Evolutionary conservation across 2,888 invertebrate species (phyloP), one percentile per base, ranked within the genome.

Genomic region (Heteromurus nitidus): DNA sequence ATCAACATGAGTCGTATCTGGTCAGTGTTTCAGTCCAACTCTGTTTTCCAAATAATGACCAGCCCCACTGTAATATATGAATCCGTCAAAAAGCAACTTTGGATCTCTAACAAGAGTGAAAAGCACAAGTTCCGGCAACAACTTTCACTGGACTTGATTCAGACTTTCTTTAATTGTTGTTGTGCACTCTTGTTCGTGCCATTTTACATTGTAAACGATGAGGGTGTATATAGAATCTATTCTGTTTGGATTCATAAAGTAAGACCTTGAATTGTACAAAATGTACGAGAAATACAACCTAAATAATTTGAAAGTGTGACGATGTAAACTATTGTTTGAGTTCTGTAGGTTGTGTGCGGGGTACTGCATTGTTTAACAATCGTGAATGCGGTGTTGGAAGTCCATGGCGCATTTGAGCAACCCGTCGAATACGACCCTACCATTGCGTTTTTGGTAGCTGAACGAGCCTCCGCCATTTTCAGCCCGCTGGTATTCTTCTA

Each of bases 151-250:
- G 24, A 55, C 26, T 16, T 55, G 1, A 55, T 55, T n/a, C 55
- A 55, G 26, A 55, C 55, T 3, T 55, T 26, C 13, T 55, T 55
- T 13, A 55, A 55, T 26, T 55, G 55, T 13, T 55, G 55, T 26
- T 55, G 55, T 24, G 13, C 55, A 20, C 11, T 55, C 5, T n/a
- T 55, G 9, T 55, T 55, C 26, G 24, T 24, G 13, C 55, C 55
- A 2, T 55, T 55, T 26, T n/a, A n/a, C 1, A 55, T 55, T 26
- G 2, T 55, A 7, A 16, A 55, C 3, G 13, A 26, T 26, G 55
- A 26, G 16, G 26, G 2, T 26, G 13, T 13, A 26, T 24, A 55
- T 13, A 24, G 3, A 26, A 9, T 55, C 1, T 13, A 13, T 13
- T 55, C 9, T n/a, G n/a, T 3, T 47, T 3, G 26, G 5, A 1